Percentiles rank a stretch among this genome's conserved stretches.
phyloP scores from a whole-genome alignment of 2,113 vertebrate species.

The Mustela nigripes region DNA sequence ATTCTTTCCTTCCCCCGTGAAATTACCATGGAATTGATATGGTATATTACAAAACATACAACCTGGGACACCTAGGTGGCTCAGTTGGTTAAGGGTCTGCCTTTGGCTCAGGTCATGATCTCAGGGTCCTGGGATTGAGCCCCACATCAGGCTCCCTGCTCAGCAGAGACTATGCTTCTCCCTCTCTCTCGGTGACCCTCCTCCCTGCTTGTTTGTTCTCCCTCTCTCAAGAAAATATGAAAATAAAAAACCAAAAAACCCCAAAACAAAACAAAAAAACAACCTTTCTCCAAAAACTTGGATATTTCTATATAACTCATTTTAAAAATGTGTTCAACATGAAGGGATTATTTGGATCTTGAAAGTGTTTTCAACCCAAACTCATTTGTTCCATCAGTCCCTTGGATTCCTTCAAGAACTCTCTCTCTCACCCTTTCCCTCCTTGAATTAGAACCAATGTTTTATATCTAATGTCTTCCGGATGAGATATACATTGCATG shows the following conservation, averaged over 20 bases:
- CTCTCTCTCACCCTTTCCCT: neutral
- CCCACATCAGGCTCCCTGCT: too few relatives aligned
- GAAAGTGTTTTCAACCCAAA: neutral
- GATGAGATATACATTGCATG: neutral
- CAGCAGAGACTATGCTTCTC: too few relatives aligned
- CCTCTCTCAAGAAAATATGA: too few relatives aligned
- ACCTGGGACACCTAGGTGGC: too few relatives aligned
- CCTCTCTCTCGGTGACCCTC: too few relatives aligned
- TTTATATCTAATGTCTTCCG: neutral
- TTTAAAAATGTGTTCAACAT: neutral
- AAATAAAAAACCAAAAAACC: too few relatives aligned
- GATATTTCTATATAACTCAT: neutral
- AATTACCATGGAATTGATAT: neutral
- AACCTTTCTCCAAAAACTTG: neutral
- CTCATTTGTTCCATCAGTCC: neutral
- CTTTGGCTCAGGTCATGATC: too few relatives aligned
- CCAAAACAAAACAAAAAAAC: neutral
- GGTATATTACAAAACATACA: neutral
- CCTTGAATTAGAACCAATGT: neutral
- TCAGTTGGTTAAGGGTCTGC: too few relatives aligned
- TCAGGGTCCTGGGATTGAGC: too few relatives aligned
- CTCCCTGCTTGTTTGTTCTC: too few relatives aligned
- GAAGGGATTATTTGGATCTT: neutral
- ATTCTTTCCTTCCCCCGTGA: neutral
- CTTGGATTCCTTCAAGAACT: neutral